Conservation (phyloP, 92 coral and sea anemone genomes). For the Porites cylindrica region DNA sequence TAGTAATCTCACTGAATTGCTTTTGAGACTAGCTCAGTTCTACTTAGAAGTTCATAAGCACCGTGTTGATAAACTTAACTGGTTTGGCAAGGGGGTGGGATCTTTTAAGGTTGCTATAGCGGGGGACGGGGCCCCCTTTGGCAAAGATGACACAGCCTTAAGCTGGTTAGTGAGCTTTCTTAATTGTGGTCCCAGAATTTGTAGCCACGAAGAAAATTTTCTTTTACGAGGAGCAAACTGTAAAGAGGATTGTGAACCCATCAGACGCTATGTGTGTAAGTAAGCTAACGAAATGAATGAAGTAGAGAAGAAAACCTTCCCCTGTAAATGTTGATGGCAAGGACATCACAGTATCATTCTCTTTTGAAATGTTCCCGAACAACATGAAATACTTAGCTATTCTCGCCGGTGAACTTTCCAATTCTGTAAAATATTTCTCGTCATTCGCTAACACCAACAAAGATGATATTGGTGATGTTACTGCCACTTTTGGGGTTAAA, state of each 20-base stretch:
- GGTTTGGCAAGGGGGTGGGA: conserved; percentile 34
- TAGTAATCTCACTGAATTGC: conserved; percentile 43
- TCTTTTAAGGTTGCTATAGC: conserved; percentile 48
- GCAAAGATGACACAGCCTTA: conserved; percentile 67
- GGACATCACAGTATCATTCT: conserved; percentile 39
- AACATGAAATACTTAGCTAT: conserved; percentile 63
- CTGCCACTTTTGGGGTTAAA: conserved; percentile 48
- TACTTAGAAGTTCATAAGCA: conserved; percentile 36
- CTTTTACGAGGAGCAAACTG: conserved; percentile 57
- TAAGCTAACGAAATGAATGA: conserved; percentile 44
- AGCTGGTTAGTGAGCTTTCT: conserved; percentile 67
- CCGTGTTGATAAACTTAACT: conserved; percentile 34
- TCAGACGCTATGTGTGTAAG: conserved; percentile 43
- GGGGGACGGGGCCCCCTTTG: conserved; percentile 40
- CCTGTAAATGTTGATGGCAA: conserved; percentile 56
- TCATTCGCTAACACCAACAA: conserved; percentile 63
- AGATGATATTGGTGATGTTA: conserved; percentile 47
- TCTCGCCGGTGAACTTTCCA: conserved; percentile 64
- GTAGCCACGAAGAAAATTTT: conserved; percentile 56
- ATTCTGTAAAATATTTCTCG: conserved; percentile 62
- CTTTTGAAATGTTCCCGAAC: conserved; percentile 65
- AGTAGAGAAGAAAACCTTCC: conserved; percentile 46
- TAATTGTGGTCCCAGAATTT: conserved; percentile 49
- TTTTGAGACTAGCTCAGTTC: conserved; percentile 51
- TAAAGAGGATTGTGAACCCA: conserved; percentile 47